Conservation (phyloP, 2,113 vertebrate genomes). For the Passerina amoena region DNA sequence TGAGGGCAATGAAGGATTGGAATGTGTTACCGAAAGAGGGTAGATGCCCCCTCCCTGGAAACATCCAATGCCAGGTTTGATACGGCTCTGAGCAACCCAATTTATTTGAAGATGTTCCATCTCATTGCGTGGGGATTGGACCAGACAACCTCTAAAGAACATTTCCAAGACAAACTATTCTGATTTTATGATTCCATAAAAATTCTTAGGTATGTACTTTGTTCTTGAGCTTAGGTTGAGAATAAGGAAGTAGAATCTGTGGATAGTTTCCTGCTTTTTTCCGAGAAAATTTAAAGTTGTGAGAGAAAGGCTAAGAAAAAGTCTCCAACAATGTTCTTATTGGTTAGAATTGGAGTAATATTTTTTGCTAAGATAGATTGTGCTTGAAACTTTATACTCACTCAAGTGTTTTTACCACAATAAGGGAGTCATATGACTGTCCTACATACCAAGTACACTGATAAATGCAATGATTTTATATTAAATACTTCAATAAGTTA, state of each 20-base stretch:
- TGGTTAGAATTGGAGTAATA: background rate
- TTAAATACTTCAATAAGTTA: background rate
- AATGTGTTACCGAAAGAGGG: background rate
- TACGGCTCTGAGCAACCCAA: background rate
- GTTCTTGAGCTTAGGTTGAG: background rate
- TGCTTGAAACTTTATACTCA: background rate
- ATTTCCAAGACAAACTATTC: background rate
- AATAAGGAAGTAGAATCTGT: background rate
- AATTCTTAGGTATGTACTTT: background rate
- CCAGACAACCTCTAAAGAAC: background rate
- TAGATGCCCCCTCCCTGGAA: background rate
- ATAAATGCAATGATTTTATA: background rate
- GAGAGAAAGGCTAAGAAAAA: background rate
- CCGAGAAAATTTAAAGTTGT: background rate
- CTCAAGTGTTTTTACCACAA: background rate
- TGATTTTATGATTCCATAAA: background rate
- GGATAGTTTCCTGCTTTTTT: background rate
- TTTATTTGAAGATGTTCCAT: background rate
- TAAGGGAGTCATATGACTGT: background rate
- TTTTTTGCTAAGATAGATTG: background rate
- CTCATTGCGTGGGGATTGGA: background rate
- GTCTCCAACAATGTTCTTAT: background rate
- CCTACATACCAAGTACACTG: background rate
- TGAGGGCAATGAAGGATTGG: background rate
- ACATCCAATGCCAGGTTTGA: background rate